These are phyloP conservation scores for Morone chrysops DNA, from an alignment of 2,113 vertebrate genomes.

Conservation along the genomic window DNA sequence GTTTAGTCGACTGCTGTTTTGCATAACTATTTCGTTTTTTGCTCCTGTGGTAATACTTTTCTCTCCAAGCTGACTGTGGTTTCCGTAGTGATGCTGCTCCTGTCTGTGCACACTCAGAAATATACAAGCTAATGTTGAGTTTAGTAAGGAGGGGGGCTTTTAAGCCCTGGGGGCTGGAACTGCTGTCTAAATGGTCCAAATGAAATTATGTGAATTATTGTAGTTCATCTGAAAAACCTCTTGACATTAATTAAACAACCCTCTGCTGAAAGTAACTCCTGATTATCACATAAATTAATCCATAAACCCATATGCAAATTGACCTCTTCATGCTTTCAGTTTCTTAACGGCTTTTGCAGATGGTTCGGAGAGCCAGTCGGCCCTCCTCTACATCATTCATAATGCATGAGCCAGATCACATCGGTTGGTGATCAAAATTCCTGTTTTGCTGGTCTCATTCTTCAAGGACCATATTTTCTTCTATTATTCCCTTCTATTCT, in stretches of 20 bases:
- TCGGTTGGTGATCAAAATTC: slow-evolving; percentile 57
- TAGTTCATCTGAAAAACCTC: slow-evolving; percentile 67
- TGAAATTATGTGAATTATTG: slow-evolving; percentile 67
- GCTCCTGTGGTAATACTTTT: slow-evolving; percentile 47
- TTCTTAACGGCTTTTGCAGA: slow-evolving; percentile 55
- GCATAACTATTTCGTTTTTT: slow-evolving; percentile 34
- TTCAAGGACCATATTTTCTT: slow-evolving; percentile 51
- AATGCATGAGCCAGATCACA: slow-evolving; percentile 63
- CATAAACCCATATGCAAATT: slow-evolving; percentile 64
- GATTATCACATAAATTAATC: slow-evolving; percentile 69
- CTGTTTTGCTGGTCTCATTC: slow-evolving; percentile 34
- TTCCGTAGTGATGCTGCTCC: slow-evolving; percentile 49
- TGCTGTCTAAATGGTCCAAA: slow-evolving; percentile 47
- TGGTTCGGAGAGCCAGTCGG: slow-evolving; percentile 27
- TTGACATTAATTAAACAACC: slow-evolving; percentile 76
- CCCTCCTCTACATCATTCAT: slow-evolving; percentile 58
- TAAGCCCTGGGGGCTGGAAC: slow-evolving; percentile 5
- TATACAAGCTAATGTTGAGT: slow-evolving; percentile 46
- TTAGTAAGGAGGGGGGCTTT: not conserved
- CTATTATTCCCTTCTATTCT: slow-evolving; percentile 34
- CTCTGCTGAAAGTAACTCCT: slow-evolving; percentile 64
- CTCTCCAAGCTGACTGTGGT: slow-evolving; percentile 29
- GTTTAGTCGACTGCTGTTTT: slow-evolving; percentile 34
- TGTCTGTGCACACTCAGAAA: slow-evolving; percentile 31
- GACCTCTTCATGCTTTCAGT: slow-evolving; percentile 38